phyloP scores from a whole-genome alignment of 2,888 invertebrate genomes.

The Gymnosoma rotundatum region DNA sequence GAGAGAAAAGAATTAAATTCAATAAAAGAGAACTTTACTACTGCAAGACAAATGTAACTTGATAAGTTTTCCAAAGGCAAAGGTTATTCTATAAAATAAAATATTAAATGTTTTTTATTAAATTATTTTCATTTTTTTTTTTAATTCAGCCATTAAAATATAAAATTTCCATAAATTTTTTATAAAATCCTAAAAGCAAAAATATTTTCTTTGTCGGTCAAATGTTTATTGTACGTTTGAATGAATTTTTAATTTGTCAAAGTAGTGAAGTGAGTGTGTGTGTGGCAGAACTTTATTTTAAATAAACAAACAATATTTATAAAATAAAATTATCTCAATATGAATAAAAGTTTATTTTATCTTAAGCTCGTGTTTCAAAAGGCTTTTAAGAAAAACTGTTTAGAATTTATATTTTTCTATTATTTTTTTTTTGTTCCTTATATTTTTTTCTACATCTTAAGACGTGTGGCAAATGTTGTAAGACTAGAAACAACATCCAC shows the following conservation, averaged over 20 bases:
- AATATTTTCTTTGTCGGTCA: slow-evolving; percentile 2
- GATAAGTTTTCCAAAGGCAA: too few relatives aligned
- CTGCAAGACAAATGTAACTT: too few relatives aligned
- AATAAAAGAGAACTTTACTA: too few relatives aligned
- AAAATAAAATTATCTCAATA: slow-evolving; percentile 50
- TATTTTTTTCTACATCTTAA: background rate
- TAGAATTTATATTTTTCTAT: slow-evolving; percentile 12
- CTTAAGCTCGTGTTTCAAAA: background rate
- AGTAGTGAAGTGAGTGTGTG: background rate
- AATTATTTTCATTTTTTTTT: background rate
- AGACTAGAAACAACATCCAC: slow-evolving; percentile 49
- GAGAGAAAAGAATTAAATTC: too few relatives aligned
- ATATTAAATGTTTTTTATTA: background rate
- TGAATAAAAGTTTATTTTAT: slow-evolving; percentile 39
- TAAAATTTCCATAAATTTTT: slow-evolving; percentile 27
- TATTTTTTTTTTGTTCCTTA: background rate
- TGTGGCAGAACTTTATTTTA: slow-evolving; percentile 12
- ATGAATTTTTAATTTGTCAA: background rate
- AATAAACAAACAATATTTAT: slow-evolving; percentile 22
- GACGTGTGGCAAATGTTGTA: slow-evolving; percentile 43
- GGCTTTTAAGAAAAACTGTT: slow-evolving; percentile 34
- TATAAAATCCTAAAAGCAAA: background rate
- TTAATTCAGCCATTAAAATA: background rate
- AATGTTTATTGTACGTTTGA: background rate
- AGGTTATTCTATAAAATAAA: too few relatives aligned